Base-by-base conservation (phyloP, 2,113 vertebrate species). In the Phalacrocorax carbo region DNA sequence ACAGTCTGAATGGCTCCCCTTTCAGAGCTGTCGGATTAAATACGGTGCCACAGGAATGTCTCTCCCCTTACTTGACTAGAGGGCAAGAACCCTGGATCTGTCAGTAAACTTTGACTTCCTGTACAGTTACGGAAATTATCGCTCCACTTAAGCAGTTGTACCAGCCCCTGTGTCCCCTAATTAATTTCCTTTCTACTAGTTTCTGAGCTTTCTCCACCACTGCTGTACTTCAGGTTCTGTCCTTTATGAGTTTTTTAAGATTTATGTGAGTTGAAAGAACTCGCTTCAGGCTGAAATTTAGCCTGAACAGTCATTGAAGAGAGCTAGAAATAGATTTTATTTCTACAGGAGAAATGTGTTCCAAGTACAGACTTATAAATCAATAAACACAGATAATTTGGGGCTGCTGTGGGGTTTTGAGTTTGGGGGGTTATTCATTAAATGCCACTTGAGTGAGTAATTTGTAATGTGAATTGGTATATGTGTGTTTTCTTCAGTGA, bases 371-470 rank as follows among this genome's bases (percentile, higher is more conserved):
- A 80, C 73, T 87, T 82, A 85, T 32, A 80, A 88, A 77, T 91
- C 54, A 60, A 58, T 91, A 90, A 93, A 79, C 57, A 81, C 60
- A 61, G 88, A 85, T 88, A 84, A 77, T 88, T 92, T 69, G n/a
- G 34, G 27, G 29, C 68, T 94, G 60, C 54, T 87, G 66, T 88
- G 73, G 62, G 10, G 68, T 89, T 88, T 95, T 84, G 44, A 72
- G 60, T 79, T 92, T 79, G 52, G 26, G 57, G 88, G 73, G 30
- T 89, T 94, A 61, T 66, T 95, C 70, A 5, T 61, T 94, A 88
- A 93, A 95, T 94, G 82, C 84, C 92, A 70, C 79, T 82, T 70
- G 38, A 85, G n/a, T 94, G 75, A 94, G 82, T 91, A 93, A 93
- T 93, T 73, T 85, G 70, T n/a, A 64, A 34, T 54, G 29, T n/a